These are phyloP conservation scores for Stictonetta naevosa DNA, from an alignment of 2,113 vertebrate genomes.

Conservation along the genomic window DNA sequence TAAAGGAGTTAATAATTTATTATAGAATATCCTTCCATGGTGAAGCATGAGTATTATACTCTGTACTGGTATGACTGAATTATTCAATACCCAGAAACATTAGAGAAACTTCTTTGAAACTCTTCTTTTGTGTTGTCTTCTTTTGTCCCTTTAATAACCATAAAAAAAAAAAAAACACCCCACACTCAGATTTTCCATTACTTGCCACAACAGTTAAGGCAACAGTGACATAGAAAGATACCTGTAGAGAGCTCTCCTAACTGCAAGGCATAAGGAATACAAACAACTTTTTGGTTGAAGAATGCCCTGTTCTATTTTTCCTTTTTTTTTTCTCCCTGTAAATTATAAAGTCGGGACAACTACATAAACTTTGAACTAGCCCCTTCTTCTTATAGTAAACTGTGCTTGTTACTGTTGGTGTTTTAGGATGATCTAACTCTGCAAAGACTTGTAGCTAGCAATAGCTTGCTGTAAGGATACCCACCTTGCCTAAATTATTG, in stretches of 20 bases:
- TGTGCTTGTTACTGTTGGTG: neutral
- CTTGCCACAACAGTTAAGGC: slow-evolving; percentile 25
- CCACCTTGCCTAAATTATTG: slow-evolving; percentile 96
- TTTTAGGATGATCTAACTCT: neutral
- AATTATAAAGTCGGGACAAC: neutral
- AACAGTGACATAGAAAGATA: slow-evolving; percentile 10
- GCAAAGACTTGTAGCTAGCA: neutral
- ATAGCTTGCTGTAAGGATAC: neutral
- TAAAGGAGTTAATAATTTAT: slow-evolving; percentile 86
- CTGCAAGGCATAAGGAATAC: neutral
- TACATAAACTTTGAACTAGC: neutral
- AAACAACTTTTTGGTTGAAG: neutral
- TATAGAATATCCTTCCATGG: slow-evolving; percentile 76
- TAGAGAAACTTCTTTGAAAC: slow-evolving; percentile 69
- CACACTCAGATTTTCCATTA: slow-evolving; percentile 23
- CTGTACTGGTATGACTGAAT: slow-evolving; percentile 81
- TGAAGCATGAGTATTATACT: slow-evolving; percentile 79
- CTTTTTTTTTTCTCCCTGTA: neutral
- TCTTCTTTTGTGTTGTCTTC: slow-evolving; percentile 37
- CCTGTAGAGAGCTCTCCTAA: neutral
- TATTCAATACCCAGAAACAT: slow-evolving; percentile 82
- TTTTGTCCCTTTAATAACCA: slow-evolving; percentile 47
- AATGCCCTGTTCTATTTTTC: neutral
- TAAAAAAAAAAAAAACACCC: neutral
- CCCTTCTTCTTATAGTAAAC: neutral